A percentile compares a stretch with the other conserved stretches of the same genome.
phyloP scores from a whole-genome alignment of 2,888 invertebrate genomes.

The Loripinus fragilis region DNA sequence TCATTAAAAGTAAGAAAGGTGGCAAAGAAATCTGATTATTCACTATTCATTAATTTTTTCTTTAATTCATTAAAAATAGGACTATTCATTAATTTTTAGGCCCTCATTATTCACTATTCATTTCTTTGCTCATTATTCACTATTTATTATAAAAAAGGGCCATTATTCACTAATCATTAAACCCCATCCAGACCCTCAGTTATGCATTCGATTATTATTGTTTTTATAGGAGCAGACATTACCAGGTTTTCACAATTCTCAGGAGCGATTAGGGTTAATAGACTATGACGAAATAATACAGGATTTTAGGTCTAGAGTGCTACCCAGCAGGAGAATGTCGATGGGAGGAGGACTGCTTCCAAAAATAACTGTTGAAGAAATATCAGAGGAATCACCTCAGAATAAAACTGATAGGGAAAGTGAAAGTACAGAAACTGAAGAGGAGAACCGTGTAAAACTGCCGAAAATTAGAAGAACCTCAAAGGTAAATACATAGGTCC shows the following conservation, averaged over 20 bases:
- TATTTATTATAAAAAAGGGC: too few species aligned
- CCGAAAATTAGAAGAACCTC: conserved; percentile 67
- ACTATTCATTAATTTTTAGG: too few species aligned
- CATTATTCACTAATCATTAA: too few species aligned
- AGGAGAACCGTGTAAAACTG: conserved; percentile 46
- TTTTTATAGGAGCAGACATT: conserved; percentile 68
- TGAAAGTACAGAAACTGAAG: conserved; percentile 25
- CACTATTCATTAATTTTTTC: too few species aligned
- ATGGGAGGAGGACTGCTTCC: conserved; percentile 33
- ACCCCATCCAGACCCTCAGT: too few species aligned
- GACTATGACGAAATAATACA: conserved; percentile 73
- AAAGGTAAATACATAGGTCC: conserved; percentile 60
- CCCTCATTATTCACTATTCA: too few species aligned
- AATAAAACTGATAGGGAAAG: conserved; percentile 4
- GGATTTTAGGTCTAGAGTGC: conserved; percentile 61
- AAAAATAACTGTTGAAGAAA: conserved; percentile 32
- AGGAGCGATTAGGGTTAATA: conserved; percentile 69
- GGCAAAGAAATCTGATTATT: too few species aligned
- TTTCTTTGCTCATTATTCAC: too few species aligned
- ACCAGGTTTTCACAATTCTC: conserved; percentile 70
- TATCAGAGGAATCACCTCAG: background rate
- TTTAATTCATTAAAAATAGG: too few species aligned
- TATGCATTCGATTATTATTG: too few species aligned
- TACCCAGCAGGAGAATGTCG: conserved; percentile 43
- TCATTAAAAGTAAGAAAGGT: too few species aligned